Percentiles rank a stretch among this genome's conserved stretches.
Conservation (phyloP, 2,888 invertebrate species). For the Amblyteles armatorius region DNA sequence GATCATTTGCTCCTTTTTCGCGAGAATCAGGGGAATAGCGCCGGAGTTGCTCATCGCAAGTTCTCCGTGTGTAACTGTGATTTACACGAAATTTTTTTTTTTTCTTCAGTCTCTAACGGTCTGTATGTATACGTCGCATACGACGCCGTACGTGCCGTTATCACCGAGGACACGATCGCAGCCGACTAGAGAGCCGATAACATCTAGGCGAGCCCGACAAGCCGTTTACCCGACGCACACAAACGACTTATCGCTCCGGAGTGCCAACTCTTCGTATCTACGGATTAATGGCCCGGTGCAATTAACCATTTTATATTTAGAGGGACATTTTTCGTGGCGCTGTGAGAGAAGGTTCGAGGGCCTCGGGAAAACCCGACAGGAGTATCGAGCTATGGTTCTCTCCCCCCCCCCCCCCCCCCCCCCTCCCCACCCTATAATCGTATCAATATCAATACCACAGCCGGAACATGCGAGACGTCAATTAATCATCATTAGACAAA, state of each 20-base stretch:
- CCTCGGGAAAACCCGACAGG: too few relatives aligned
- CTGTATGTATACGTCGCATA: background rate
- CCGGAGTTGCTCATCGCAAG: conserved; percentile 79
- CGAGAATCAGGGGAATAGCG: conserved; percentile 81
- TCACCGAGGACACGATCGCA: background rate
- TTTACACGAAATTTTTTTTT: conserved; percentile 18
- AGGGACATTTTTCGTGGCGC: background rate
- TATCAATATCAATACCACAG: background rate
- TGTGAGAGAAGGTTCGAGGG: too few relatives aligned
- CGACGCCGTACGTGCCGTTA: conserved; percentile 25
- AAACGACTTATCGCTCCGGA: conserved; percentile 35
- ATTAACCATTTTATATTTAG: conserved; percentile 38
- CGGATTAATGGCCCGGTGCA: conserved; percentile 18
- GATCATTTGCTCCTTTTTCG: conserved; percentile 79
- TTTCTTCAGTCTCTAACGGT: background rate
- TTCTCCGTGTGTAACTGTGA: conserved; percentile 13
- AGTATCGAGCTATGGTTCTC: too few relatives aligned
- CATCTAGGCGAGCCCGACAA: background rate
- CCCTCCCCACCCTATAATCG: too few relatives aligned
- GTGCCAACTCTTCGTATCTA: conserved; percentile 10
- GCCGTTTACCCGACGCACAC: conserved; percentile 27
- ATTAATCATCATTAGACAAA: conserved; percentile 14
- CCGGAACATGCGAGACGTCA: background rate
- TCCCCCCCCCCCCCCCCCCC: too few relatives aligned
- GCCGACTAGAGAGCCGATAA: conserved; percentile 20